Evolutionary conservation across 2,113 vertebrate species (phyloP).

Genomic region (Chroicocephalus ridibundus): DNA sequence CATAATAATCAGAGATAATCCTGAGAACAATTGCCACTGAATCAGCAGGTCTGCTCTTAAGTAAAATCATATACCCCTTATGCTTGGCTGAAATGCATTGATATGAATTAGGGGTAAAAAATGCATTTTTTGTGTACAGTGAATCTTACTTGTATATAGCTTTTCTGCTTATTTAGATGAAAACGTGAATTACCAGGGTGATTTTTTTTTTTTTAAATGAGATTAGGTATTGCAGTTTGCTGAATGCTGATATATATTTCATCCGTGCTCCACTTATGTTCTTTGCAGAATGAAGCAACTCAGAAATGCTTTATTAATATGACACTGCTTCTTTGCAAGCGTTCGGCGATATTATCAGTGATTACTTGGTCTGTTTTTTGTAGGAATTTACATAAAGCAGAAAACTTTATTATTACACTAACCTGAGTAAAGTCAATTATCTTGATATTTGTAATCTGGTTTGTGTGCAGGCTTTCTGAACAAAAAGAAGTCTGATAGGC

Average conservation of each 20-base stretch:
- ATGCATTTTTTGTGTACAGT: neutral
- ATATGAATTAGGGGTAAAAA: neutral
- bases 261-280: neutral
- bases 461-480: neutral
- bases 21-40: conserved; percentile 22
- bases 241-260: neutral
- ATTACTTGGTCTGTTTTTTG: conserved; percentile 3
- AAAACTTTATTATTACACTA: conserved; percentile 8
- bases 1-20: neutral
- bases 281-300: neutral
- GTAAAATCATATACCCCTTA: neutral
- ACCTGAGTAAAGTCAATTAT: neutral
- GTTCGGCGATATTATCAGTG: neutral
- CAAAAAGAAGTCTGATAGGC: neutral
- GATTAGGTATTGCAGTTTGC: neutral
- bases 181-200: neutral
- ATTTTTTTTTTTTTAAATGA: neutral
- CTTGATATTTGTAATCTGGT: neutral
- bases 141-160: neutral
- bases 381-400: conserved; percentile 11
- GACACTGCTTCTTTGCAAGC: neutral
- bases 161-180: neutral
- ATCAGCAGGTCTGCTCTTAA: neutral
- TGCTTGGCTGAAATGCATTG: neutral
- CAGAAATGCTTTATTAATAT: neutral